A percentile compares a stretch with the other conserved stretches of the same genome.
Conservation (phyloP, 1,140 invertebrate species). For the Diorhabda sublineata region DNA sequence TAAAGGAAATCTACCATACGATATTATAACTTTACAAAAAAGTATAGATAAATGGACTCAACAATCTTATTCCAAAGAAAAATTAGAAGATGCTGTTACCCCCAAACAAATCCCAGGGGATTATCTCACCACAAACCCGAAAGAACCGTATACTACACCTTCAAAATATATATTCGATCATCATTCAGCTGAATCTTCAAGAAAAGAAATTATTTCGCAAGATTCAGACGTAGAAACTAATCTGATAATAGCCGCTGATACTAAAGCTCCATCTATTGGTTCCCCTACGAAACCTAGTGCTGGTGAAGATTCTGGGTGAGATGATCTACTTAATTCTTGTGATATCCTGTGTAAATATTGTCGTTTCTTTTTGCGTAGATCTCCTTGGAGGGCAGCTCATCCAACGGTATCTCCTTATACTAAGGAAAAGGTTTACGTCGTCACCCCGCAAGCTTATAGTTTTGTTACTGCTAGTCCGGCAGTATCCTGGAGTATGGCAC, state of each 20-base stretch:
- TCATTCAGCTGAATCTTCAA: slow-evolving; percentile 52
- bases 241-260: slow-evolving; percentile 33
- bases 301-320: not conserved
- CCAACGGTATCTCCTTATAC: slow-evolving; percentile 66
- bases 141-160: slow-evolving; percentile 31
- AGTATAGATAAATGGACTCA: slow-evolving; percentile 82
- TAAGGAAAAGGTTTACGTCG: slow-evolving; percentile 73
- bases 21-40: slow-evolving; percentile 69
- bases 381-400: slow-evolving; percentile 59
- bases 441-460: slow-evolving; percentile 62
- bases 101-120: slow-evolving; percentile 73
- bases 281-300: slow-evolving; percentile 28
- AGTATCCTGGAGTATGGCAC: slow-evolving; percentile 35
- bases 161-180: slow-evolving; percentile 50
- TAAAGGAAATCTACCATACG: slow-evolving; percentile 53
- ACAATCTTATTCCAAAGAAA: slow-evolving; percentile 62
- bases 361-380: not conserved
- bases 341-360: not conserved
- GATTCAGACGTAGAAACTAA: slow-evolving; percentile 39
- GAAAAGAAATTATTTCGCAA: slow-evolving; percentile 46
- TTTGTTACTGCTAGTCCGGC: slow-evolving; percentile 28
- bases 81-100: slow-evolving; percentile 33
- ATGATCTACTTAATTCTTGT: too few relatives aligned
- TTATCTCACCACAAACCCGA: slow-evolving; percentile 62
- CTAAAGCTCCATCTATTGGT: slow-evolving; percentile 30